Conservation (phyloP, 2,113 vertebrate species). For the Hyaena hyaena region DNA sequence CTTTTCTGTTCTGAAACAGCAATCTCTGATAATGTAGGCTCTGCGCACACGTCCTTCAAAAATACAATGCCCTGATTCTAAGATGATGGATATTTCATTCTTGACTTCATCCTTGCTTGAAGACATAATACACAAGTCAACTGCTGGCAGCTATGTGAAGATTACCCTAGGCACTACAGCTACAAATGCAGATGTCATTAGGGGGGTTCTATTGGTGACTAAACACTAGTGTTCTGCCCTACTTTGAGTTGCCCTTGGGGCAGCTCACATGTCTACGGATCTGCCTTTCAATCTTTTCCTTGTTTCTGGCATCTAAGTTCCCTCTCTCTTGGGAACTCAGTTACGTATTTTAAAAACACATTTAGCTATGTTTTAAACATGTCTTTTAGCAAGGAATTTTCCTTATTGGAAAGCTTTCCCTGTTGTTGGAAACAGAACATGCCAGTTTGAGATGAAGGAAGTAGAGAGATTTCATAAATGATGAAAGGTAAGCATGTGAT, state of each 20-base stretch:
- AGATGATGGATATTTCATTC: neutral
- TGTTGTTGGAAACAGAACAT: neutral
- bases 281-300: neutral
- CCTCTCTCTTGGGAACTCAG: neutral
- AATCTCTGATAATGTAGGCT: neutral
- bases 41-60: neutral
- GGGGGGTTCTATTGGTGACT: neutral
- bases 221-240: neutral
- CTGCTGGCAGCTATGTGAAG: neutral
- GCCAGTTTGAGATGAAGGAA: neutral
- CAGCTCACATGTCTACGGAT: neutral
- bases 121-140: neutral
- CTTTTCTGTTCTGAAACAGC: neutral
- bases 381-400: neutral
- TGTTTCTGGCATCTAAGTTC: neutral
- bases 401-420: neutral
- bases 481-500: neutral
- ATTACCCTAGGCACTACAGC: neutral
- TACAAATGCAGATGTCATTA: too few relatives aligned
- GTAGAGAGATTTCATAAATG: neutral
- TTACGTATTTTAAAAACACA: conserved; percentile 20
- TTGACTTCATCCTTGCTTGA: neutral
- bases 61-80: neutral
- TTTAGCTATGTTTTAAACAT: neutral
- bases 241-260: neutral